Base-by-base conservation (phyloP, 2,113 vertebrate species). In the Cyanocitta stelleri region DNA sequence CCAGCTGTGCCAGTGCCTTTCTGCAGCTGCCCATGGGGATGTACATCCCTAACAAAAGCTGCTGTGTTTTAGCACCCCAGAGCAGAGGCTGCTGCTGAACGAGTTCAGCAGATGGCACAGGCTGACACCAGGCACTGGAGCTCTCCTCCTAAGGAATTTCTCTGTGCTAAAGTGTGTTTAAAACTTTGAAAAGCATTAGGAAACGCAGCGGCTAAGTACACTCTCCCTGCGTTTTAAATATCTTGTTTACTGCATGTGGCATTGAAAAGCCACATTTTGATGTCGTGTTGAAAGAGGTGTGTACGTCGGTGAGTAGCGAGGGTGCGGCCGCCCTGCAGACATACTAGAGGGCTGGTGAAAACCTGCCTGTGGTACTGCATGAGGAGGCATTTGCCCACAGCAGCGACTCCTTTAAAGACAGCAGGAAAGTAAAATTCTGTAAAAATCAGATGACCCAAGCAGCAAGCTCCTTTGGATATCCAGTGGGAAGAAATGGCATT, bases 271-370 rank as follows among this genome's bases (percentile, higher is more conserved):
- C 16, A 58, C 2, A 0, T 84, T 86, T 67, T 87, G 79, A 46
- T 43, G 35, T 24, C 51, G 17, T 7, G 3, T 85, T 85, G 56
- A 33, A 63, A 55, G 39, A 67, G 14, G 6, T 55, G 7, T 12
- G 2, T 35, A 22, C 56, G 43, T 19, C 22, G 37, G 27, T 10
- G 23, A 23, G 24, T 35, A 37, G 30, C 0, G 0, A 90, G 39
- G 54, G 11, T 52, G 27, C 9, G 4, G 27, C 48, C 55, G 30
- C n/a, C 23, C 54, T 64, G 41, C 32, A 83, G 55, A 75, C 5
- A 4, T 29, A 27, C 20, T 20, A 16, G 27, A 76, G 11, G 21
- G 9, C 4, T 76, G 32, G 8, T 33, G 23, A 64, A 61, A 90
- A 71, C 5, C 37, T 41, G 21, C n/a, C 46, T 51, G 39, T 9